Evolutionary conservation across 2,888 invertebrate species (phyloP).

Genomic region (Eupithecia subumbrata): DNA sequence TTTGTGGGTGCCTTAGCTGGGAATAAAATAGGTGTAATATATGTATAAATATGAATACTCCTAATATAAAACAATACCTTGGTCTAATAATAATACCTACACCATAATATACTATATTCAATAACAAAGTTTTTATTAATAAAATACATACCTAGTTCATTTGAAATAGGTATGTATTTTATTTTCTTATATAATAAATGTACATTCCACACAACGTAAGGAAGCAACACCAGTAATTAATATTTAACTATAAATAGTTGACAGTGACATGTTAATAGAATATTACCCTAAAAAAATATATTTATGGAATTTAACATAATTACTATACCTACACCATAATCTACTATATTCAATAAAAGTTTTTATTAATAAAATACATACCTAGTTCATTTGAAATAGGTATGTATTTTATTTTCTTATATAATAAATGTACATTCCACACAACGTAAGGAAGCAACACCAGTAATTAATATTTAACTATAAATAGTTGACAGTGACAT

Average conservation of each 20-base stretch:
- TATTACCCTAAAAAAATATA: too few species aligned
- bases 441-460: background rate
- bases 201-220: background rate
- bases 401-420: too few species aligned
- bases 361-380: too few species aligned
- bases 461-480: background rate
- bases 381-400: too few species aligned
- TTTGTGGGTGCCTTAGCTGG: too few species aligned
- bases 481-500: background rate
- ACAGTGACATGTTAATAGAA: background rate
- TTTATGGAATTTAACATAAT: too few species aligned
- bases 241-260: background rate
- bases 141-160: background rate
- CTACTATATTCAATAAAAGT: too few species aligned
- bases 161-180: too few species aligned
- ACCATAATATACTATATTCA: background rate
- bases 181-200: background rate
- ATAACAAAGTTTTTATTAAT: background rate
- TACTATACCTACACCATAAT: too few species aligned
- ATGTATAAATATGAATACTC: too few species aligned
- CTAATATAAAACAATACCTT: background rate
- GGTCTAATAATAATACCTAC: background rate
- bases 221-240: background rate
- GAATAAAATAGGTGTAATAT: too few species aligned
- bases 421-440: background rate